Base-by-base conservation (phyloP, 2,888 invertebrate genomes). In the Pecten maximus region DNA sequence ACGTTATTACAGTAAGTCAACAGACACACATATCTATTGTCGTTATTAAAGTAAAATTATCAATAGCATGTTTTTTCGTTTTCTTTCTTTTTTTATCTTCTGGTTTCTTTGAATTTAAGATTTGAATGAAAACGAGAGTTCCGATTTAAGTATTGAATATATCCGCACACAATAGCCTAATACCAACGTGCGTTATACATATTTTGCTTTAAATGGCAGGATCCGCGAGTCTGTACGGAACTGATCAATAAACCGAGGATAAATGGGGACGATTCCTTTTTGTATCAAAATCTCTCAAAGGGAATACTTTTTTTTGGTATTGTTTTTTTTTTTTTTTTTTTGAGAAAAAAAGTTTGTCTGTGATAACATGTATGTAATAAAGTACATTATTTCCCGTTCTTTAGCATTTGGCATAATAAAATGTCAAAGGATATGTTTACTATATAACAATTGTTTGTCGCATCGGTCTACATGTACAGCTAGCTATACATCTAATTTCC, bases 401-500 rank as follows among this genome's bases (percentile, higher is more conserved):
- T 35, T 74, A 35, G 28, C 28, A 74, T 74, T 74, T 74, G 74
- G 35, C 35, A 35, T 74, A 74, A 74, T 74, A 23, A 74, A 74
- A 35, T 28, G 35, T 74, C 74, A 74, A 6, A 23, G 74, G 35
- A 74, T 28, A 23, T 54, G 54, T 54, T 19, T 19, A 28, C 74
- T 74, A 8, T 74, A 28, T 28, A 35, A 2, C 28, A 74, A 35
- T 74, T 28, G 74, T 35, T n/a, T 74, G 74, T 74, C 74, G 10
- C 19, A 4, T 23, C 6, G 6, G 35, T 74, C 35, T 74, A 74
- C 74, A 74, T 74, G 54, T 54, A 74, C 6, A n/a, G n/a, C 60
- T 44, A 44, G 44, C 60, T 60, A 60, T 74, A 74, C 74, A 35
- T 74, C 74, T 74, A 35, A 74, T 74, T 74, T 74, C 74, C 74